Conservation (phyloP, 2,888 invertebrate genomes). For the Rhogogaster chlorosoma region DNA sequence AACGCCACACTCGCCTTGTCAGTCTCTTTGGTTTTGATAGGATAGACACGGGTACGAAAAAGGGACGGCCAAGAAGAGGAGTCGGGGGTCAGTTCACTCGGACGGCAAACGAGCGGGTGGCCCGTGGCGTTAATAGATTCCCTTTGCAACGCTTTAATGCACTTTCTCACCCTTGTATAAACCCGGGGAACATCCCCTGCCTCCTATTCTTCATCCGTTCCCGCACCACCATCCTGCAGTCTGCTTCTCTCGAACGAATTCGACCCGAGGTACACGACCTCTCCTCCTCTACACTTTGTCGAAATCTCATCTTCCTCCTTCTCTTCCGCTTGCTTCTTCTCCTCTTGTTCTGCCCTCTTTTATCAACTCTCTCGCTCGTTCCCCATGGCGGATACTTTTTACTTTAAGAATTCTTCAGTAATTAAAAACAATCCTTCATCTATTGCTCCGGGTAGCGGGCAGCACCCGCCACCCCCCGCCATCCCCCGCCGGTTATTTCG, state of each 20-base stretch:
- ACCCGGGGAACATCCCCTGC: background rate
- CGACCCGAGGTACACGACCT: slow-evolving; percentile 28
- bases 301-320: slow-evolving; percentile 6
- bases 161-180: slow-evolving; percentile 44
- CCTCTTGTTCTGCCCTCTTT: slow-evolving; percentile 5
- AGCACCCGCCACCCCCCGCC: slow-evolving; percentile 57
- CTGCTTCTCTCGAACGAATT: background rate
- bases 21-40: background rate
- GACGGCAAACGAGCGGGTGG: slow-evolving; percentile 37
- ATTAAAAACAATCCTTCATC: slow-evolving; percentile 67
- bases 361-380: background rate
- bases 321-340: too few relatives aligned
- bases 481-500: slow-evolving; percentile 65
- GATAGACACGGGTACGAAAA: slow-evolving; percentile 19
- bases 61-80: background rate
- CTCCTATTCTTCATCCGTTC: background rate
- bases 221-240: background rate
- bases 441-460: slow-evolving; percentile 55
- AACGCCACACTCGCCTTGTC: slow-evolving; percentile 24
- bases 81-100: slow-evolving; percentile 26
- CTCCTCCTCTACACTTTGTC: slow-evolving; percentile 14
- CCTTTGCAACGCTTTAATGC: slow-evolving; percentile 47
- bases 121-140: slow-evolving; percentile 47
- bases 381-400: slow-evolving; percentile 26
- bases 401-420: slow-evolving; percentile 58